A percentile compares a stretch with the other conserved stretches of the same genome.
These are phyloP conservation scores for Bombus sibiricus DNA, from an alignment of 1,140 invertebrate species.

Conservation along the genomic window DNA sequence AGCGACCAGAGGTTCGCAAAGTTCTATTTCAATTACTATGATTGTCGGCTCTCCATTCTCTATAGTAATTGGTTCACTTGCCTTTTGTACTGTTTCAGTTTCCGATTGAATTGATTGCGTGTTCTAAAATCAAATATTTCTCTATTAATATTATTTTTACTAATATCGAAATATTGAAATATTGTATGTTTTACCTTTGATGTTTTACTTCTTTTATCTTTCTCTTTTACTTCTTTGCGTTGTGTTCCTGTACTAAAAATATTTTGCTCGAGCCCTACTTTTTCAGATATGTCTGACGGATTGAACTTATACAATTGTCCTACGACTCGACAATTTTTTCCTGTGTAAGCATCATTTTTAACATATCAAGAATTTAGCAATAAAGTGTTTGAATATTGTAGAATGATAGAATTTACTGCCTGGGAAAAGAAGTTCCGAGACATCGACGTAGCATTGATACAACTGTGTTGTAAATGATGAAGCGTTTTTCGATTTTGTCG, in stretches of 20 bases:
- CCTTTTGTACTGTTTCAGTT: neutral
- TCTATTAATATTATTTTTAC: neutral
- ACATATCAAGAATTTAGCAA: neutral
- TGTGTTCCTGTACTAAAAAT: constrained; percentile 45
- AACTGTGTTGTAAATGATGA: constrained; percentile 20
- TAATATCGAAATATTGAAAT: neutral
- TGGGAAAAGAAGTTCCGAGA: constrained; percentile 70
- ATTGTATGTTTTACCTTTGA: constrained; percentile 26
- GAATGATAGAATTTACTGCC: constrained; percentile 66
- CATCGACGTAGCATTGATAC: constrained; percentile 73
- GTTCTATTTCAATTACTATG: constrained; percentile 68
- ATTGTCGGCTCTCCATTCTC: constrained; percentile 62
- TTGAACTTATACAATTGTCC: constrained; percentile 60
- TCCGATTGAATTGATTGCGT: constrained; percentile 12
- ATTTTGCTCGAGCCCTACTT: constrained; percentile 55
- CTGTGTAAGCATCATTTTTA: constrained; percentile 43
- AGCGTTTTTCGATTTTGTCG: constrained; percentile 14
- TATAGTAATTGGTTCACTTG: constrained; percentile 39
- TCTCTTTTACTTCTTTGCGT: constrained; percentile 31
- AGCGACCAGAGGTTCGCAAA: constrained; percentile 56
- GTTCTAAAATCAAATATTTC: neutral
- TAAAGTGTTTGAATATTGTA: neutral
- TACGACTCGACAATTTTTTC: constrained; percentile 51
- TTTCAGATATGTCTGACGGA: constrained; percentile 50
- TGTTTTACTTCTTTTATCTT: constrained; percentile 35